Percentiles rank a stretch among this genome's conserved stretches.
These are phyloP conservation scores for Rhinogobio ventralis DNA, from an alignment of 2,797 vertebrate genomes.

Conservation along the genomic window DNA sequence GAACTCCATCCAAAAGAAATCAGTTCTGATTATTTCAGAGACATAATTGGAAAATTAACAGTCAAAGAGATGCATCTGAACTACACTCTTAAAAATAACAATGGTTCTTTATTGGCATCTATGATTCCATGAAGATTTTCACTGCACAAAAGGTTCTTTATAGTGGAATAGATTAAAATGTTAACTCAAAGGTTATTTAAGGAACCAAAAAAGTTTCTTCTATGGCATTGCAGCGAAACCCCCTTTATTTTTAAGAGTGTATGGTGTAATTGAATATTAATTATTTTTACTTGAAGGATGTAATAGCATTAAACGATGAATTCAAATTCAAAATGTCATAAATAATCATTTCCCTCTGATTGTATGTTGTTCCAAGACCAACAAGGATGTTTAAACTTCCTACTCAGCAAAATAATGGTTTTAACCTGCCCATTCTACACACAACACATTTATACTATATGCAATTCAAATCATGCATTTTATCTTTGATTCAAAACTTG, in stretches of 20 bases:
- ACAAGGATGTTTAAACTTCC: background rate
- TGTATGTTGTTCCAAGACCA: background rate
- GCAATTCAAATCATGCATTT: background rate
- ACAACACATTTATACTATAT: background rate
- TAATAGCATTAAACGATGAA: background rate
- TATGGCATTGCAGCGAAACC: background rate
- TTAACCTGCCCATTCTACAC: background rate
- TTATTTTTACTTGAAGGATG: background rate
- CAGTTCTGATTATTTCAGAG: background rate
- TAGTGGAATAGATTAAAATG: background rate
- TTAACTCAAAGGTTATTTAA: background rate
- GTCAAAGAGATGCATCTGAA: too few relatives aligned
- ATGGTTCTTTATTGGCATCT: background rate
- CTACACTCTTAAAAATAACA: too few relatives aligned
- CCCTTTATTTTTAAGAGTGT: background rate
- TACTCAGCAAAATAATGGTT: background rate
- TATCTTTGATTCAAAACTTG: slow-evolving; percentile 7
- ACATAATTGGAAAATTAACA: background rate
- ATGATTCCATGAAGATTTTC: background rate
- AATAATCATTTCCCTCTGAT: background rate
- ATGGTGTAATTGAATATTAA: background rate
- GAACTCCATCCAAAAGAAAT: background rate
- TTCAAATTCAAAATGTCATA: background rate
- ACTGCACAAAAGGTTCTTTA: too few relatives aligned
- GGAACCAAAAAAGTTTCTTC: background rate